These are phyloP conservation scores for Furcifer pardalis DNA, from an alignment of 2,797 vertebrate species.

Conservation along the genomic window DNA sequence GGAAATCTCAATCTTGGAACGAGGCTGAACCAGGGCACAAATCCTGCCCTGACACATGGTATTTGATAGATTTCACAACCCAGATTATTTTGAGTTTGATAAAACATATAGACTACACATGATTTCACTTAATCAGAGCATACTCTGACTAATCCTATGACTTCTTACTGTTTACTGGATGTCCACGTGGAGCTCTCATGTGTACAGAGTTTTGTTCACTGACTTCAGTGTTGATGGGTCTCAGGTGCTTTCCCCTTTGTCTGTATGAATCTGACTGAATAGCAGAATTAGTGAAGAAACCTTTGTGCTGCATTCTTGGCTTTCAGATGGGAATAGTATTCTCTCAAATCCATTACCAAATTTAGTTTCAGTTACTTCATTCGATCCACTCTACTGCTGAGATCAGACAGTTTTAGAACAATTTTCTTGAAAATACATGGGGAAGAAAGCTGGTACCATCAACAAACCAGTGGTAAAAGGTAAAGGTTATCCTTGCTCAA, in stretches of 20 bases:
- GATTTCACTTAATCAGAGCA: not conserved
- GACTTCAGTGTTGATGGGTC: not conserved
- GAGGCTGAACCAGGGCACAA: no score
- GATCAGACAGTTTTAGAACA: no score
- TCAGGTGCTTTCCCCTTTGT: not conserved
- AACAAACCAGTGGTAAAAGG: no score
- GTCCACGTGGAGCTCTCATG: not conserved
- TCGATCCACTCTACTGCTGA: no score
- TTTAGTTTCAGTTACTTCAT: no score
- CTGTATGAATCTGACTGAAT: not conserved
- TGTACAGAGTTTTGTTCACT: not conserved
- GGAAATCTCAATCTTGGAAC: no score
- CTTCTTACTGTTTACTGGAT: not conserved
- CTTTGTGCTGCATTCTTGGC: no score
- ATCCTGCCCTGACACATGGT: no score
- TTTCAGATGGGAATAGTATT: not conserved
- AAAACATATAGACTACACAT: not conserved
- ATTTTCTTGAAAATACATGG: no score
- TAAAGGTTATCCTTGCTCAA: no score
- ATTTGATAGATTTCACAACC: not conserved
- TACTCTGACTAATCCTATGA: not conserved
- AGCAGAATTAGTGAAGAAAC: not conserved
- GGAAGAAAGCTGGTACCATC: no score
- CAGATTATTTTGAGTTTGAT: not conserved
- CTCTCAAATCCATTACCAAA: no score